Conservation (phyloP, 2,113 vertebrate species). For the Atrichornis clamosus region DNA sequence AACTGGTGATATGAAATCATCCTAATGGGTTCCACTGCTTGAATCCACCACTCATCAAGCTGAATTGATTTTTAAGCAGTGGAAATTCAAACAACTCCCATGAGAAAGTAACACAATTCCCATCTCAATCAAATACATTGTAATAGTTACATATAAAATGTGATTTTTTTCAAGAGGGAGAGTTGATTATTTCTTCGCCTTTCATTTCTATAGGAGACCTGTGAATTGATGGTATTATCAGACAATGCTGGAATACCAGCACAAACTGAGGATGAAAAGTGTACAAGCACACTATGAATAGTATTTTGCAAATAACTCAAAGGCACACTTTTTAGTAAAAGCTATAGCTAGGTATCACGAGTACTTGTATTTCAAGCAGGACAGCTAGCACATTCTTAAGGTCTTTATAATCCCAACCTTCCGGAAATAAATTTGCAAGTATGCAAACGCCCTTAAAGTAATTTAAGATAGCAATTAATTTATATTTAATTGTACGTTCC, state of each 20-base stretch:
- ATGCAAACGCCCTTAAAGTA: background rate
- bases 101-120: constrained; percentile 50
- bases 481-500: background rate
- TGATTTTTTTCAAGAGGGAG: constrained; percentile 18
- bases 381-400: background rate
- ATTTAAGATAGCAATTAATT: background rate
- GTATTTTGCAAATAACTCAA: background rate
- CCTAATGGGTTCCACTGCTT: constrained; percentile 39
- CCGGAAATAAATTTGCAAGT: background rate
- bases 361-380: background rate
- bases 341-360: background rate
- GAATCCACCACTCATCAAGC: constrained; percentile 33
- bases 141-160: constrained; percentile 47
- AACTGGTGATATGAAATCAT: constrained; percentile 13
- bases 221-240: background rate
- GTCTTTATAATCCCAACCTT: background rate
- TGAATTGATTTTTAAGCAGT: constrained; percentile 59
- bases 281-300: background rate
- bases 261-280: background rate
- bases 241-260: background rate
- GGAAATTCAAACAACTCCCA: constrained; percentile 51
- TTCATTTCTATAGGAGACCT: background rate
- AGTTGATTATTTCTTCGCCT: background rate
- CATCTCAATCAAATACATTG: constrained; percentile 52
- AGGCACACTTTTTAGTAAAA: background rate